Conservation (phyloP, 2,113 vertebrate species). For the Eira barbara region DNA sequence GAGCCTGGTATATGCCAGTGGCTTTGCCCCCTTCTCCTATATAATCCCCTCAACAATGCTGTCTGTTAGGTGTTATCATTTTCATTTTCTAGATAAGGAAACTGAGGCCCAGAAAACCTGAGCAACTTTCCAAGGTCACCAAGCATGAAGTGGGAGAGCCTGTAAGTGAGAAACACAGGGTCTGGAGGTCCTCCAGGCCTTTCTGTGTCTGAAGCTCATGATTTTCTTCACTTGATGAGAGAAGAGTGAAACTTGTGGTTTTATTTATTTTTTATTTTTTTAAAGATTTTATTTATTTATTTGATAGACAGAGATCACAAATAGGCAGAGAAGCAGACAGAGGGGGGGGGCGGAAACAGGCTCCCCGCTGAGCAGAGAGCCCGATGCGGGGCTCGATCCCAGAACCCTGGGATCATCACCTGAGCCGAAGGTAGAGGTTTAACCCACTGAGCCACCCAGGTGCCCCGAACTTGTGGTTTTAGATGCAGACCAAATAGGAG, state of each 20-base stretch:
- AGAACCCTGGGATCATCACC: no score
- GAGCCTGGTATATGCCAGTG: neutral
- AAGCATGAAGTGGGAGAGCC: neutral
- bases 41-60: neutral
- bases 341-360: rapidly evolving
- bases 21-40: neutral
- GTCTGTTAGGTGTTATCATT: neutral
- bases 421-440: no score
- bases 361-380: no score
- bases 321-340: no score
- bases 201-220: neutral
- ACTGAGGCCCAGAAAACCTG: neutral
- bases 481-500: neutral
- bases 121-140: neutral
- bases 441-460: no score
- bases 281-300: no score
- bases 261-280: neutral
- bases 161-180: neutral
- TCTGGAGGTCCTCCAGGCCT: neutral
- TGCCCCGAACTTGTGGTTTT: neutral
- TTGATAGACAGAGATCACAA: no score
- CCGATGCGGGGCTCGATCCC: no score
- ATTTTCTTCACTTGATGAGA: neutral
- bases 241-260: neutral
- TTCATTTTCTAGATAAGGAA: neutral